phyloP scores from a whole-genome alignment of 2,888 invertebrate genomes.

The Rotaria magnacalcarata region DNA sequence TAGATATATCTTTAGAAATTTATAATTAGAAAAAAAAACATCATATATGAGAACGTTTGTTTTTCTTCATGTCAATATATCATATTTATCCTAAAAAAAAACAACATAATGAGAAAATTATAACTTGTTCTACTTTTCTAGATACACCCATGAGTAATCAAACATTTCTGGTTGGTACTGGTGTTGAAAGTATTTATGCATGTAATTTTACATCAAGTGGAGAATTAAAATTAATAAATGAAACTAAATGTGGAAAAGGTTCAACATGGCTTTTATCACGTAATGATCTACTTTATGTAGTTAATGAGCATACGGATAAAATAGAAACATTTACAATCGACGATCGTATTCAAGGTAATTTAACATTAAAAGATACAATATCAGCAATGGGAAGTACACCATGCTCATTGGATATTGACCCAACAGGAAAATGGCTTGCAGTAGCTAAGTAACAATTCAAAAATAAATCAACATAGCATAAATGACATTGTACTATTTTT shows the following conservation, averaged over 20 bases:
- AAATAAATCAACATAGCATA: not conserved
- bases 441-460: not conserved
- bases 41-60: too few relatives aligned
- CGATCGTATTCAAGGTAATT: slow-evolving; percentile 1
- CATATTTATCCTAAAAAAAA: too few relatives aligned
- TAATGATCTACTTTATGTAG: not conserved
- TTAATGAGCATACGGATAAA: not conserved
- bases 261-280: not conserved
- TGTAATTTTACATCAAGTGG: not conserved
- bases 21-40: too few relatives aligned
- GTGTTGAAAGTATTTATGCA: slow-evolving; percentile 1
- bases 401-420: not conserved
- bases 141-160: not conserved
- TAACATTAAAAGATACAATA: not conserved
- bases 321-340: slow-evolving; percentile 7
- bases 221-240: not conserved
- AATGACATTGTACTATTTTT: too few relatives aligned
- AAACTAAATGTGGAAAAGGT: not conserved
- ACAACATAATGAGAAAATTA: too few relatives aligned
- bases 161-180: slow-evolving; percentile 30
- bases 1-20: too few relatives aligned
- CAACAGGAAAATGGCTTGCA: not conserved
- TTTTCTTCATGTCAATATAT: too few relatives aligned
- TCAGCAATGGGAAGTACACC: not conserved
- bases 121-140: not conserved